Percentiles rank a stretch among this genome's conserved stretches.
phyloP scores from a whole-genome alignment of 2,888 invertebrate genomes.

The Amorpha juglandis region DNA sequence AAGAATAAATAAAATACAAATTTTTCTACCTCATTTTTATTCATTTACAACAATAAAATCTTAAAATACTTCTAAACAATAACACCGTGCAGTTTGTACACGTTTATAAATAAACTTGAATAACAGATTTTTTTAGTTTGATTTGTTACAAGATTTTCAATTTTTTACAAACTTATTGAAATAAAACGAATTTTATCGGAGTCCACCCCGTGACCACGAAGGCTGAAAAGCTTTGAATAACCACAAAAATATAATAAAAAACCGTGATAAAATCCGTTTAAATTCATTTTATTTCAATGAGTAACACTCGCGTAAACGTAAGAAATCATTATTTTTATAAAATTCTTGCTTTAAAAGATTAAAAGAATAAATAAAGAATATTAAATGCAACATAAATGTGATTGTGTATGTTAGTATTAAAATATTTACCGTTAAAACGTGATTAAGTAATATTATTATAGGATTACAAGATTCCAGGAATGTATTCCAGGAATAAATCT shows the following conservation, averaged over 20 bases:
- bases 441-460: not conserved
- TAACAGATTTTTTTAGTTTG: too few relatives aligned
- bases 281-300: too few relatives aligned
- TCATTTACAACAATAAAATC: slow-evolving; percentile 13
- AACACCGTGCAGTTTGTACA: not conserved
- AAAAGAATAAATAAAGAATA: too few relatives aligned
- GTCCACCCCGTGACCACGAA: too few relatives aligned
- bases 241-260: too few relatives aligned
- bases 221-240: too few relatives aligned
- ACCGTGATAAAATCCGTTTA: too few relatives aligned
- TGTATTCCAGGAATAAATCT: not conserved
- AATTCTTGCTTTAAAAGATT: not conserved
- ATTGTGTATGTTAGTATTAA: not conserved
- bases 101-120: not conserved
- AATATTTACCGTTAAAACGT: not conserved
- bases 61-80: slow-evolving; percentile 29
- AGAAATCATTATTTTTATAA: too few relatives aligned
- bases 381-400: not conserved
- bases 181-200: too few relatives aligned
- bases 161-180: not conserved
- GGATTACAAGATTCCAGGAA: too few relatives aligned
- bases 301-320: too few relatives aligned
- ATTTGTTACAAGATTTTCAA: not conserved
- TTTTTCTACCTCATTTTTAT: slow-evolving; percentile 4
- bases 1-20: not conserved